Evolutionary conservation across 1,140 invertebrate species (phyloP), one percentile per base, ranked within the genome.

Genomic region (Drosophila repleta): DNA sequence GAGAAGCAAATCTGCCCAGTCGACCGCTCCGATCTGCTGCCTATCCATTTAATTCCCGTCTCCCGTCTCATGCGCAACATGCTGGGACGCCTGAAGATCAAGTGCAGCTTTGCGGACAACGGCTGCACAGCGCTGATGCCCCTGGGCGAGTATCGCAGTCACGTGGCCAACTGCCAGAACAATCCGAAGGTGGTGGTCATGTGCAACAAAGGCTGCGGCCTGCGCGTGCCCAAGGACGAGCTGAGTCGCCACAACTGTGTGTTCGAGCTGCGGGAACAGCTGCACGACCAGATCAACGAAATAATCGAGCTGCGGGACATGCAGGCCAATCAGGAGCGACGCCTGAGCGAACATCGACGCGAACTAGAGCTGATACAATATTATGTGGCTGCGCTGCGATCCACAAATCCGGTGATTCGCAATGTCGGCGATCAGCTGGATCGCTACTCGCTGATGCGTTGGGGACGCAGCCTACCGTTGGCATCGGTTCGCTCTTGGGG

Each of bases 21-120:
- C 10, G 82, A 88, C 43, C 82, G 83, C 0, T 66, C 75, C 0
- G 61, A 66, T 3, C 35, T 87, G 1, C 3, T 56, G 35, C 17
- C 52, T 0, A 13, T 17, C 0, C 65, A 88, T 10, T n/a, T 87
- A 52, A 64, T 76, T 18, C 24, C 61, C 6, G 69, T 58, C 1
- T 78, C 83, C 0, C 75, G 83, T 0, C 49, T 87, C 6, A 83
- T 87, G 83, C 83, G 83, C 11, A 88, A 88, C 46, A 83, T 87
- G 79, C 79, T 87, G 3, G 49, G 39, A 0, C 68, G 83, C 0
- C 17, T 83, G 4, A 72, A 53, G 51, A 88, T 87, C 13, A 67
- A 66, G 35, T 87, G 83, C 26, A 21, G n/a, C 39, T 88, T 70
- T 18, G 24, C 64, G 0, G 71, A 65, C 0, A 63, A 70, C 46